Evolutionary conservation across 92 coral and sea anemone genomes (phyloP), one percentile per base, ranked within the genome.

Genomic region (Umimayanthus chanpuru): DNA sequence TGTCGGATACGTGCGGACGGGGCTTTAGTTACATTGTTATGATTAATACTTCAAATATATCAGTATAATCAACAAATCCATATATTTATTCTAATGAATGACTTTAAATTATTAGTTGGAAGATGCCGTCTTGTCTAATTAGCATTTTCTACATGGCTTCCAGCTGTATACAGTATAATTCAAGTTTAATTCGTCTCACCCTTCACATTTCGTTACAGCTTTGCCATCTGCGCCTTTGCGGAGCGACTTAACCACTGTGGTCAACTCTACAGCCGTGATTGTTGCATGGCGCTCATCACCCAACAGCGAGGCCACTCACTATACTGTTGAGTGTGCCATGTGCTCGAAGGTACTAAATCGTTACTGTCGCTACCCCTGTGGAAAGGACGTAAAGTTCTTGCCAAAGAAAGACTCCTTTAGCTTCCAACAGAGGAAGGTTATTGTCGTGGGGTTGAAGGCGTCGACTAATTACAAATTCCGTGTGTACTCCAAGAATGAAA

Each of bases 191-290:
- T 53, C 58, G 25, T 81, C 44, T 56, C 40, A 80, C 5, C 20
- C 8, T n/a, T 16, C 43, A 43, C 14, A 23, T 56, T 39, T 8
- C 10, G 6, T 90, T 43, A 78, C 67, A 83, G 87, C 77, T 6
- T 44, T 83, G 67, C 87, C 87, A 68, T 5, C 87, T 28, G 61
- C 77, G 9, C 87, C 87, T 4, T 47, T 26, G 25, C 25, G 7
- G 5, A 83, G 55, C 41, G 20, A 16, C 29, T 53, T 83, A 28
- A 44, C 78, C 50, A 44, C 43, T 2, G 87, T 20, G 58, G n/a
- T 83, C 23, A 53, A 70, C 78, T 26, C 87, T 5, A 68, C 78
- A 29, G 25, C 78, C 41, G 77, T 28, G 16, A 26, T 44, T 2
- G 30, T 83, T 3, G 55, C 65, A 20, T 83, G 87, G 87, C 56